phyloP scores from a whole-genome alignment of 2,888 invertebrate genomes.

The Microctonus hyperodae region DNA sequence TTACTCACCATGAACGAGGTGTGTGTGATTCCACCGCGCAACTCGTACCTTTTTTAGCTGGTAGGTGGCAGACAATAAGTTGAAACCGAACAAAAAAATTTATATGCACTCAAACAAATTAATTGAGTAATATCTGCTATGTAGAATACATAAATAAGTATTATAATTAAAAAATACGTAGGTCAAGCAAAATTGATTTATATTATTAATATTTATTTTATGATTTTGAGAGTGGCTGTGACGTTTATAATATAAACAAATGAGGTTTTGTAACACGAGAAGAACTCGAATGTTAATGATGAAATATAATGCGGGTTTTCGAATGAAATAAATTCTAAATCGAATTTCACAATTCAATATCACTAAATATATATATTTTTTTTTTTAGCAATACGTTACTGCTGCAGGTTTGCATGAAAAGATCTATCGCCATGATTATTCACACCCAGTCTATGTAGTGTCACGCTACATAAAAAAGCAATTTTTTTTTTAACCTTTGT shows the following conservation, averaged over 20 bases:
- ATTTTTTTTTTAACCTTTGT: background rate
- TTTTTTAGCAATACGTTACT: background rate
- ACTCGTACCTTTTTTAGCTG: conserved; percentile 28
- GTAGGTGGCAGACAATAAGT: background rate
- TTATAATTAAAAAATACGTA: too few relatives aligned
- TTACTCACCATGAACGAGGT: conserved; percentile 32
- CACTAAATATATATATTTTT: background rate
- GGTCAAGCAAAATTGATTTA: too few relatives aligned
- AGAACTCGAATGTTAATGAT: too few relatives aligned
- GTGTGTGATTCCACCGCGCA: conserved; percentile 28
- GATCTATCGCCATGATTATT: background rate
- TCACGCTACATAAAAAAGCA: background rate
- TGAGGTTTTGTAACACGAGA: too few relatives aligned
- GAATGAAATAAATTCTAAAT: background rate
- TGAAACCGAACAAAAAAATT: too few relatives aligned
- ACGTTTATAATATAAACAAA: too few relatives aligned
- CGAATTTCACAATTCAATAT: background rate
- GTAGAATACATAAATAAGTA: too few relatives aligned
- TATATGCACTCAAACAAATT: too few relatives aligned
- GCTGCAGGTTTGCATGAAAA: background rate
- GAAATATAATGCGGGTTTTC: too few relatives aligned
- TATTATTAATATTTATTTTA: too few relatives aligned
- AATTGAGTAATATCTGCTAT: too few relatives aligned
- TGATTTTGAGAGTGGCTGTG: too few relatives aligned
- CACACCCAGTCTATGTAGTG: background rate